These are phyloP conservation scores for Hypotaenidia okinawae DNA, from an alignment of 2,797 vertebrate genomes.

Conservation along the genomic window DNA sequence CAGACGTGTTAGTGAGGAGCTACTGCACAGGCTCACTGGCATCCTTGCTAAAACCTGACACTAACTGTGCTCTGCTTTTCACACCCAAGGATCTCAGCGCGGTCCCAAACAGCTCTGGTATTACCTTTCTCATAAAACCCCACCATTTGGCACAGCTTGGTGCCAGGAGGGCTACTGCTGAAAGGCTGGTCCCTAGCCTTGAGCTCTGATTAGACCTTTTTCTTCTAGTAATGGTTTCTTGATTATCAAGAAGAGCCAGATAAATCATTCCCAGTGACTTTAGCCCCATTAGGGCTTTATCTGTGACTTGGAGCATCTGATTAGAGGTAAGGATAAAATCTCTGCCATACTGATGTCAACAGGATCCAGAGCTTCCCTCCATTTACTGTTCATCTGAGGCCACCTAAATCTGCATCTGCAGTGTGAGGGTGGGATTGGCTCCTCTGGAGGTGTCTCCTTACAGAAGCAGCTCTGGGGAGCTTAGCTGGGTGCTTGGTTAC, in stretches of 20 bases:
- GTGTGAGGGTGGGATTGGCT: neutral
- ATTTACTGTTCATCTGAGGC: rapidly evolving
- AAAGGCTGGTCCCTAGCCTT: neutral
- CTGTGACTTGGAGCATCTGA: neutral
- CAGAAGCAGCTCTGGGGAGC: neutral
- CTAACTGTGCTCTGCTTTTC: neutral
- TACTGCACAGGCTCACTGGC: neutral
- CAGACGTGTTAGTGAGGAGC: neutral
- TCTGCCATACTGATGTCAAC: neutral
- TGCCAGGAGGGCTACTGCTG: neutral
- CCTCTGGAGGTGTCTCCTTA: neutral
- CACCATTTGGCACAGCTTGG: neutral
- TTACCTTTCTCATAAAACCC: neutral
- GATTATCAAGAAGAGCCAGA: constrained; percentile 8
- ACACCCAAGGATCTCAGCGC: neutral
- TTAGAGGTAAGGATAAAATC: constrained; percentile 4
- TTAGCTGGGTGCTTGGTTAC: neutral
- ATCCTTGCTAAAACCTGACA: neutral
- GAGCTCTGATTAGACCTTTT: neutral
- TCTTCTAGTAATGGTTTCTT: neutral
- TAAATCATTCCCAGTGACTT: neutral
- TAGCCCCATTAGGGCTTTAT: neutral
- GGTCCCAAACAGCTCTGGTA: neutral
- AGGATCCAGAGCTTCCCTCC: neutral
- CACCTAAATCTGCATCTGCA: neutral